Percentiles rank a stretch among this genome's conserved stretches.
Conservation (phyloP, 2,113 vertebrate species). For the Rhagologus leucostigma region DNA sequence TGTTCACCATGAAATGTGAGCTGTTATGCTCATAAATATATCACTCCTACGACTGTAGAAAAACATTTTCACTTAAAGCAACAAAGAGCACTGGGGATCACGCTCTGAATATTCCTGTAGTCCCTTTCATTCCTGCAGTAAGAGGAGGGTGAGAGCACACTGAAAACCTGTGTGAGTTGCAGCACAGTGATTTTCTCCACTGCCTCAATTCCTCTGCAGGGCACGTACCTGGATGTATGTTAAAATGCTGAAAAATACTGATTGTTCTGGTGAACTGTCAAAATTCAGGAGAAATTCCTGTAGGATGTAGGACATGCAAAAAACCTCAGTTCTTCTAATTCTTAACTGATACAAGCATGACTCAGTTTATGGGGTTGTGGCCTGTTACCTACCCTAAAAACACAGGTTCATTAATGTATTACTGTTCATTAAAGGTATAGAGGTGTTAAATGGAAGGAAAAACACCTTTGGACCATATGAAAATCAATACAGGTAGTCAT, state of each 20-base stretch:
- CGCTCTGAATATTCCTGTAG: neutral
- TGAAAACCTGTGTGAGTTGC: neutral
- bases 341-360: neutral
- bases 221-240: neutral
- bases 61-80: neutral
- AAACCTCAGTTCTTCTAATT: neutral
- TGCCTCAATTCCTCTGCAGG: neutral
- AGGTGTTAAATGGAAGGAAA: neutral
- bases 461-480: neutral
- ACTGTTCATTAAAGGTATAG: neutral
- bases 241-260: neutral
- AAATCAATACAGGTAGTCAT: neutral
- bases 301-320: neutral
- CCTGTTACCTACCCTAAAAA: neutral
- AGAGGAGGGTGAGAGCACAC: neutral
- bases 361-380: neutral
- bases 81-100: neutral
- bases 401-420: neutral
- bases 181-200: neutral
- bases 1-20: neutral
- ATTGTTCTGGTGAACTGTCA: neutral
- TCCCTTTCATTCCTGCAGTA: neutral
- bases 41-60: neutral
- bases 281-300: neutral
- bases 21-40: neutral